A percentile compares a stretch with the other conserved stretches of the same genome.
Conservation (phyloP, 1,140 invertebrate species). For the Zaprionus nigranus region DNA sequence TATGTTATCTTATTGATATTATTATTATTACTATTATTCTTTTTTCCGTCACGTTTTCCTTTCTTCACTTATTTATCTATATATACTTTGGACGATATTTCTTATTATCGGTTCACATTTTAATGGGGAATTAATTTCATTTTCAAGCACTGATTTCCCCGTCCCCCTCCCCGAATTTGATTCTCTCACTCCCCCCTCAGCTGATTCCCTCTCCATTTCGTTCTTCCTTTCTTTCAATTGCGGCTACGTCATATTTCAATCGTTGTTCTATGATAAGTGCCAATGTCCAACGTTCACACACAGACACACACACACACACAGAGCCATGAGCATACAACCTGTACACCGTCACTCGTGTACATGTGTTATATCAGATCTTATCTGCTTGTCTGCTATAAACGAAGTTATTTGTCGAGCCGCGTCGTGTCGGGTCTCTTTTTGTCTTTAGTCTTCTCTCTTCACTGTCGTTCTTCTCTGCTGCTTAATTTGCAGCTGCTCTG, state of each 20-base stretch:
- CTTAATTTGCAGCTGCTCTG: background rate
- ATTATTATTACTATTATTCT: too few relatives aligned
- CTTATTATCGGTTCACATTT: slow-evolving; percentile 11
- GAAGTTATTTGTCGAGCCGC: background rate
- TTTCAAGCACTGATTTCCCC: slow-evolving; percentile 54
- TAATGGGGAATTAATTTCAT: slow-evolving; percentile 47
- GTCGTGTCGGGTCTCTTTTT: background rate
- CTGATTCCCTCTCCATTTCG: background rate
- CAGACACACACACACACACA: background rate
- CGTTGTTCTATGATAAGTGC: slow-evolving; percentile 49
- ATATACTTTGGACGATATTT: background rate
- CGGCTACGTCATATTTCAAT: slow-evolving; percentile 62
- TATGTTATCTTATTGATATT: too few relatives aligned
- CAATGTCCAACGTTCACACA: slow-evolving; percentile 34
- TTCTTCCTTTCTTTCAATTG: slow-evolving; percentile 20
- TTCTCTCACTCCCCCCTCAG: background rate
- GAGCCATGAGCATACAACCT: background rate
- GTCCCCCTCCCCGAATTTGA: background rate
- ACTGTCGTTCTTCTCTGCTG: background rate
- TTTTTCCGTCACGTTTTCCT: background rate
- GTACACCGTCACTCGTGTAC: background rate
- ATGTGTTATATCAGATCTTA: slow-evolving; percentile 6
- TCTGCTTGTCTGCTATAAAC: slow-evolving; percentile 8
- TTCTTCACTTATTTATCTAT: background rate
- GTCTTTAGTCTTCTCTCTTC: background rate